Conservation (phyloP, 2,113 vertebrate species). For the Euleptes europaea region DNA sequence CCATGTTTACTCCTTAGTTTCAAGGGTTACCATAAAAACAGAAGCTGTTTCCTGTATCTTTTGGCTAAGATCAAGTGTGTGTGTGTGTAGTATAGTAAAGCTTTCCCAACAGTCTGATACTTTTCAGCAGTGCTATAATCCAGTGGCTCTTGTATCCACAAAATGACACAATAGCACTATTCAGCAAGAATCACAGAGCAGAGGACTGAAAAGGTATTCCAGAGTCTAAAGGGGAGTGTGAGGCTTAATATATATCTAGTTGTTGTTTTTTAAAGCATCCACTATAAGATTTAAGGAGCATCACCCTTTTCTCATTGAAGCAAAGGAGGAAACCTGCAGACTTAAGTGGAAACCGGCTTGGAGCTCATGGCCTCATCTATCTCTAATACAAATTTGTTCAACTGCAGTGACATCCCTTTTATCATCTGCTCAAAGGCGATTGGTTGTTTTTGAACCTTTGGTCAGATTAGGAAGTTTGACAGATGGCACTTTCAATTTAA, state of each 20-base stretch:
- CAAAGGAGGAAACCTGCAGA: slow-evolving; percentile 22
- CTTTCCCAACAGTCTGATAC: slow-evolving; percentile 8
- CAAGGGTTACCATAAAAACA: slow-evolving; percentile 13
- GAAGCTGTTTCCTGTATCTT: background rate
- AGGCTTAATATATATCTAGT: background rate
- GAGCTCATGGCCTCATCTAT: background rate
- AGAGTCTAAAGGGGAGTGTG: background rate
- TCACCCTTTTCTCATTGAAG: slow-evolving; percentile 29
- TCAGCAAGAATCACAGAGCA: slow-evolving; percentile 12
- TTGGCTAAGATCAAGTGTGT: too few species aligned
- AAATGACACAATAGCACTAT: slow-evolving; percentile 7
- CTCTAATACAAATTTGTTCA: slow-evolving; percentile 22
- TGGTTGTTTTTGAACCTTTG: slow-evolving; percentile 48
- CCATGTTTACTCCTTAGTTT: background rate
- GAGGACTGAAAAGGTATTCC: slow-evolving; percentile 2
- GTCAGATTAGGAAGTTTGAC: slow-evolving; percentile 57
- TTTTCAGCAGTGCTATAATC: background rate
- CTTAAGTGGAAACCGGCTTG: slow-evolving; percentile 1
- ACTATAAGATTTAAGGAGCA: slow-evolving; percentile 29
- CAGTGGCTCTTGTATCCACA: background rate
- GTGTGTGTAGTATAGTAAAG: too few species aligned
- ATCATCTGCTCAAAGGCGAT: slow-evolving; percentile 53
- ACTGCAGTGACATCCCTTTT: slow-evolving; percentile 43
- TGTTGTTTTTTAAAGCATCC: slow-evolving; percentile 18
- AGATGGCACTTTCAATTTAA: slow-evolving; percentile 60